These are phyloP conservation scores for Nineta flava DNA, from an alignment of 2,888 invertebrate genomes.

Conservation along the genomic window DNA sequence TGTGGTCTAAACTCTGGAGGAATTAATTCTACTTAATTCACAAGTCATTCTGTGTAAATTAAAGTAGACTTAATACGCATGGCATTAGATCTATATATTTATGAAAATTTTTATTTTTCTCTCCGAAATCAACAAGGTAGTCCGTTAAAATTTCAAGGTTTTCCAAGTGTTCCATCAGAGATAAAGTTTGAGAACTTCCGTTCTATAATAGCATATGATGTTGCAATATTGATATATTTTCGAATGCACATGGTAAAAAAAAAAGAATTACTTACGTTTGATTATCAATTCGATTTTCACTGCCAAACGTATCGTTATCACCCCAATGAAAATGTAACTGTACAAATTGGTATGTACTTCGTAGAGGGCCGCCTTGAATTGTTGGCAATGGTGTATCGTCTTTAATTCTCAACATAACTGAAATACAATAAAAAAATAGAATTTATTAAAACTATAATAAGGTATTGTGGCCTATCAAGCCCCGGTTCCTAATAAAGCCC, in stretches of 20 bases:
- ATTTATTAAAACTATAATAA: slow-evolving; percentile 2
- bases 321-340: slow-evolving; percentile 80
- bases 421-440: no score
- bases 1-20: no score
- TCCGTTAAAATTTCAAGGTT: neutral
- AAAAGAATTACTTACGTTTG: slow-evolving; percentile 30
- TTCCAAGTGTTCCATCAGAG: neutral
- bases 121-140: no score
- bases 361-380: slow-evolving; percentile 49
- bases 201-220: neutral
- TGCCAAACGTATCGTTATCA: slow-evolving; percentile 57
- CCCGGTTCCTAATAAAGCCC: no score
- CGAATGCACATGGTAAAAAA: no score
- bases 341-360: slow-evolving; percentile 45
- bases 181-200: neutral
- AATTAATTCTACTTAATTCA: no score
- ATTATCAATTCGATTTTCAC: slow-evolving; percentile 59
- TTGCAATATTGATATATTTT: no score
- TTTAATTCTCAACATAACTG: slow-evolving; percentile 43
- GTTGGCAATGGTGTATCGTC: slow-evolving; percentile 32
- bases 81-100: no score
- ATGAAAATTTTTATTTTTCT: no score
- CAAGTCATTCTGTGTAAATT: no score
- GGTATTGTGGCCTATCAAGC: no score
- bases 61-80: no score